Evolutionary conservation across 2,113 vertebrate genomes (phyloP).

Genomic region (Lonchura striata): DNA sequence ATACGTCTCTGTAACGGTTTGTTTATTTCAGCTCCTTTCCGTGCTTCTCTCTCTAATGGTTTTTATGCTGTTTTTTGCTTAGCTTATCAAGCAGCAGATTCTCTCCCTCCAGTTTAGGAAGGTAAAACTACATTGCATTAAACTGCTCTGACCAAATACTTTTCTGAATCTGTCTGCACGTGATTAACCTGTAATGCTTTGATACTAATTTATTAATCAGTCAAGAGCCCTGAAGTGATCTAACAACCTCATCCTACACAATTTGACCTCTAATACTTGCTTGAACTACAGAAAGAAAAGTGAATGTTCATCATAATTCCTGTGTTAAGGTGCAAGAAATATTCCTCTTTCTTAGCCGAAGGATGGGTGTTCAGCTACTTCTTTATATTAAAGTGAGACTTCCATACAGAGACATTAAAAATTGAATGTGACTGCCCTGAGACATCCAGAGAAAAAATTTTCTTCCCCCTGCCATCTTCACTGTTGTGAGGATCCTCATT

Average conservation of each 20-base stretch:
- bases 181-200: slow-evolving; percentile 15
- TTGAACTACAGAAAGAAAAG: neutral
- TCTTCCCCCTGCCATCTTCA: neutral
- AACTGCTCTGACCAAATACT: slow-evolving; percentile 60
- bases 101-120: slow-evolving; percentile 89
- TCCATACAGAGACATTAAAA: slow-evolving; percentile 38
- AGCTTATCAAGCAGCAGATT: slow-evolving; percentile 90
- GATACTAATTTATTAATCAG: slow-evolving; percentile 49
- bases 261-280: neutral
- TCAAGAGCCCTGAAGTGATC: neutral
- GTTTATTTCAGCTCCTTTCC: slow-evolving; percentile 56
- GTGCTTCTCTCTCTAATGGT: slow-evolving; percentile 73
- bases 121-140: slow-evolving; percentile 83
- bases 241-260: slow-evolving; percentile 14
- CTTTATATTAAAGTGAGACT: slow-evolving; percentile 50
- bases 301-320: neutral
- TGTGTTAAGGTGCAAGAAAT: neutral
- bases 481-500: neutral
- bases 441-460: neutral
- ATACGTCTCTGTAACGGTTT: slow-evolving; percentile 43
- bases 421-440: neutral
- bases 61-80: slow-evolving; percentile 90
- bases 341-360: neutral
- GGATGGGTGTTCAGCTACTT: neutral
- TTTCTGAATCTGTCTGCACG: slow-evolving; percentile 10